A percentile compares a stretch with the other conserved stretches of the same genome.
These are phyloP conservation scores for Drosophila koepferae DNA, from an alignment of 2,888 invertebrate genomes.

Conservation along the genomic window DNA sequence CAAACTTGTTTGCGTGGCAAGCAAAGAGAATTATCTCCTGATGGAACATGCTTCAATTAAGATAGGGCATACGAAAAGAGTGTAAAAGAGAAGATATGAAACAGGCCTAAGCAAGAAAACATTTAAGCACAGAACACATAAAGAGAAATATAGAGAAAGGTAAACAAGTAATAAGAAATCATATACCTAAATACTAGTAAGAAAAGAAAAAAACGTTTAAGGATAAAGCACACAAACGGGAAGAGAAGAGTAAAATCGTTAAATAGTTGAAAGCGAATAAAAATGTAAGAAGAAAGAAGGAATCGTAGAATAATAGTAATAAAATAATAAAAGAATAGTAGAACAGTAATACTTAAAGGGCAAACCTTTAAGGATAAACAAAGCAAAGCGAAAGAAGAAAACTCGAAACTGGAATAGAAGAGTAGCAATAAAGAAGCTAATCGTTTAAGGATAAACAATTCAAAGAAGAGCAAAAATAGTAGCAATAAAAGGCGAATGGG, in stretches of 20 bases:
- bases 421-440: no score
- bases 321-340: not conserved
- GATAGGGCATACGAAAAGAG: not conserved
- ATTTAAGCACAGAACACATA: not conserved
- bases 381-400: not conserved
- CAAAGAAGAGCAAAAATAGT: no score
- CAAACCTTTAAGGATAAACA: not conserved
- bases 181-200: no score
- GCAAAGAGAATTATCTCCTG: conserved; percentile 25
- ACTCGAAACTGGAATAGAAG: no score
- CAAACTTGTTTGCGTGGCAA: conserved; percentile 16
- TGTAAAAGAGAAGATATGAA: not conserved
- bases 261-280: no score
- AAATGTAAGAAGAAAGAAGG: no score
- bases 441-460: no score
- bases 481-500: no score
- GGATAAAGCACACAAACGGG: no score
- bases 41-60: conserved; percentile 4
- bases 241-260: no score
- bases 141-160: not conserved
- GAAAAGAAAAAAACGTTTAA: no score
- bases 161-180: not conserved
- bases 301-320: not conserved
- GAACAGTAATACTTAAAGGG: no score
- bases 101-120: not conserved